Base-by-base conservation (phyloP, 2,113 vertebrate species). In the Shinisaurus crocodilurus region DNA sequence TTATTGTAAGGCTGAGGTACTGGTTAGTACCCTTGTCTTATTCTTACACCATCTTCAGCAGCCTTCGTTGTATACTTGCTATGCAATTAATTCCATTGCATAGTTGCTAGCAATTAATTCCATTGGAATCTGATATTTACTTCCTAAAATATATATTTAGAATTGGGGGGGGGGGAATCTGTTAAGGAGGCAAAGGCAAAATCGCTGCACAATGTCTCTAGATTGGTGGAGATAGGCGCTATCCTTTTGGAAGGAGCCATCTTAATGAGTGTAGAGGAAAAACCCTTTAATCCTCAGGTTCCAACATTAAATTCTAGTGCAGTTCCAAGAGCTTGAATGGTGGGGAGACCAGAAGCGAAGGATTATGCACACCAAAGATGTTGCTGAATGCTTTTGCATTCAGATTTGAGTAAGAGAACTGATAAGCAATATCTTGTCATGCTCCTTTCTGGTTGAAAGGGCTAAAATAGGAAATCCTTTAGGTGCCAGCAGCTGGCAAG, bases 391-490 rank as follows among this genome's bases (percentile, higher is more conserved):
- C n/a, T 37, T 43, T 43, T 76, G 40, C 74, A 23, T 76, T 43
- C 74, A 76, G 37, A 75, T 92, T 80, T 92, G 94, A 93, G 91
- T 70, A 70, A 70, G 29, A 63, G 60, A 63, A 63, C 60, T 63
- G 60, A 63, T 63, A 63, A 63, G 60, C 60, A 63, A 23, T 63
- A 63, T 63, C 9, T 18, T 63, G 20, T 63, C 60, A 23, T 20
- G 16, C 60, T 63, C 20, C 60, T 20, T 27, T 69, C 67, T 69
- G 9, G n/a, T 37, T 74, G 72, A 37, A 74, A 74, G 6, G n/a
- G n/a, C 34, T 70, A 34, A 70, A 29, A 70, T 34, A 70, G 32
- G 2, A 70, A 34, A 70, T 12, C 27, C 32, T 70, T 70, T 34
- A 34, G 32, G 29, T 70, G 29, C 69, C 34, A 70, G 32, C 29